phyloP scores from a whole-genome alignment of 2,113 vertebrate species.

The Nothocercus julius region DNA sequence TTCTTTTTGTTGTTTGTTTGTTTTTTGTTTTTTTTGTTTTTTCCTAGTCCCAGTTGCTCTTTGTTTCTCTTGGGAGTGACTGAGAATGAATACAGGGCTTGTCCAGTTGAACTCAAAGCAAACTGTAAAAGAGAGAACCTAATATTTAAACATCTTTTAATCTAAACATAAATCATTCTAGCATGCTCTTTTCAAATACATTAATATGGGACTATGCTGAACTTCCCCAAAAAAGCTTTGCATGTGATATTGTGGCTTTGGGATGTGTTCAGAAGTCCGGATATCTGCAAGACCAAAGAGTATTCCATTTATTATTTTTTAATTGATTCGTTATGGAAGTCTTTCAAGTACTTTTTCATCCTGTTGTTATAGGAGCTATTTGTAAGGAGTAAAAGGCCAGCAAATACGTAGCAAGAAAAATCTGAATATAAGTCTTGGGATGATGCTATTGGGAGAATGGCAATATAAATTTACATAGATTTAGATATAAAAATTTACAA shows the following conservation, averaged over 20 bases:
- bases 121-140: not conserved
- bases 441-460: not conserved
- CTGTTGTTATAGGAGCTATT: not conserved
- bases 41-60: not conserved
- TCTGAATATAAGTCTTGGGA: not conserved
- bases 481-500: too few relatives aligned
- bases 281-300: not conserved
- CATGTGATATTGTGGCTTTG: not conserved
- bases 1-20: too few relatives aligned
- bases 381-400: not conserved
- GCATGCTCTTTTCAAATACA: not conserved
- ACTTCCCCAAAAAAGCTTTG: not conserved
- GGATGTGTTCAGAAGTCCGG: not conserved
- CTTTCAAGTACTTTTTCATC: not conserved
- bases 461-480: too few relatives aligned
- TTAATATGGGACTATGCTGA: not conserved
- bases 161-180: not conserved
- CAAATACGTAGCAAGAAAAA: not conserved
- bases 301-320: not conserved
- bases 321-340: not conserved
- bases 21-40: not conserved
- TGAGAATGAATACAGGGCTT: not conserved
- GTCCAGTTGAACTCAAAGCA: not conserved
- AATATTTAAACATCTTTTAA: not conserved
- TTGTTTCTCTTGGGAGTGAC: not conserved